Evolutionary conservation across 2,888 invertebrate species (phyloP), one percentile per base, ranked within the genome.

Genomic region (Lithophane socia): DNA sequence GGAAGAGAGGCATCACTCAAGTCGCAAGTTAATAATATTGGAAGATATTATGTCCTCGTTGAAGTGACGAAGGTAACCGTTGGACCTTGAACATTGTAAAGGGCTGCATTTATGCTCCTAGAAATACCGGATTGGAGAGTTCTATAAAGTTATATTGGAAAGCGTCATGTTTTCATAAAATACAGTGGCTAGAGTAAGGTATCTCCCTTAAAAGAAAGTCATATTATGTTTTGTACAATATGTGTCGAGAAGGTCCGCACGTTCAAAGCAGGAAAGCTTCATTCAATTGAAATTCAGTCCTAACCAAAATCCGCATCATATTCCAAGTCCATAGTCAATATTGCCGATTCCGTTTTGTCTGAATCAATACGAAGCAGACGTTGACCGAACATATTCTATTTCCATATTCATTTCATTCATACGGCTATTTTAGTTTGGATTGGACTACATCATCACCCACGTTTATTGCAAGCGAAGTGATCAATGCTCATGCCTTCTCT

Each of bases 11-110:
- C 52, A n/a, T 73, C 52, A 61, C 37, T 81, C 60, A n/a, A 18
- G n/a, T 42, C n/a, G 37, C 37, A 18, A 74, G 66, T 29, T 74
- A 66, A 74, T 66, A 61, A 42, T 44, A 65, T 61, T 61, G 54
- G 54, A 18, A 37, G 58, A 37, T 49, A 9, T 63, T 79, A 56
- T 63, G 79, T 24, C 24, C 18, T 64, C 42, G 18, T 2, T 10
- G 3, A 54, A 66, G 66, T 73, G 78, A 81, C 60, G 82, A 66
- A 73, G 82, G 66, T 81, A 37, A 60, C 42, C n/a, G n/a, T 61
- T 13, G 54, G 54, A 49, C 42, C n/a, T 56, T 49, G 29, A n/a
- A 72, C 5, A 49, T 44, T 37, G 42, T 64, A n/a, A 21, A 54
- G 29, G 47, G 12, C 18, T 54, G 37, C 13, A 66, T 47, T 21